Base-by-base conservation (phyloP, 2,113 vertebrate genomes). In the Lepus timidus region DNA sequence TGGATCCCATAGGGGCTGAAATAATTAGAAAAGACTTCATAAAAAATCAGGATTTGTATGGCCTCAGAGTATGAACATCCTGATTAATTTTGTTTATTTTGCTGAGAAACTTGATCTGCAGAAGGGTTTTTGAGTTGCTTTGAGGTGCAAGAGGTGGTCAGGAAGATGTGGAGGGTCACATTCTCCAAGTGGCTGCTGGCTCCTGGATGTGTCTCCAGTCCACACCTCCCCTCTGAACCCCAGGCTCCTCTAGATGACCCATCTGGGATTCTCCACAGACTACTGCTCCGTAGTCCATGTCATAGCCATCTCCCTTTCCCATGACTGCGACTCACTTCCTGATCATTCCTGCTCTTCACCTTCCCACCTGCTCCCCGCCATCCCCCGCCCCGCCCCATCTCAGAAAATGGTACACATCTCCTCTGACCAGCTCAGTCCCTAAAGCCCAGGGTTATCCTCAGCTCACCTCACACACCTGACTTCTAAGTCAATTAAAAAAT, bases 1-100 rank as follows among this genome's bases (percentile, higher is more conserved):
- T 96, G 52, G 17, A 14, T 83, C 55, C 67, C 87, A 2, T 9
- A 81, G 84, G 87, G 92, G 76, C 52, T 44, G 12, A 22, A 31
- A 49, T 93, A 96, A 97, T 96, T 96, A 97, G 92, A 71, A 93
- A 89, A 86, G 84, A 76, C 80, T 91, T 93, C 90, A 87, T 81
- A 91, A 96, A 91, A 96, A 91, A 96, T 97, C 75, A 93, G 95
- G 84, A 96, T 95, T 71, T 71, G 75, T 94, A 78, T 91, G 74
- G 65, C 75, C 49, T 51, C 96, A 86, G 62, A 86, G 83, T 51
- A 86, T 84, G 52, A 95, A 10, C 20, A 31, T 93, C 90, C 73
- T 90, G 78, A 79, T 95, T 94, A 51, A 67, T 76, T 90, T 55
- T 64, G 39, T 64, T 73, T 79, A 23, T 82, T 91, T 92, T 79